phyloP scores from a whole-genome alignment of 1,140 invertebrate species.

The Drosophila sturtevanti region DNA sequence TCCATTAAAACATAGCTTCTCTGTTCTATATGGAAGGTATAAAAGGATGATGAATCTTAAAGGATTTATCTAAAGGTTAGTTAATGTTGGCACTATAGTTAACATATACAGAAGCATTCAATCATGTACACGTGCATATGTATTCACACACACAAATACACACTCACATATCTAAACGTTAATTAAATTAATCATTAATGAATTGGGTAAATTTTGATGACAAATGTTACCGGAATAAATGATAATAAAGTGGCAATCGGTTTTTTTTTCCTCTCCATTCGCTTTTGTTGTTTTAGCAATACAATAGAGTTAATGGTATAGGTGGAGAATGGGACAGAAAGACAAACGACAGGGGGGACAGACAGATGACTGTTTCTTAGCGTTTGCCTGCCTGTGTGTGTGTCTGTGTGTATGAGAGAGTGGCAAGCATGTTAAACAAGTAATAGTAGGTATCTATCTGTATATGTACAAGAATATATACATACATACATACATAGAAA shows the following conservation, averaged over 20 bases:
- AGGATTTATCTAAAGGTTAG: neutral
- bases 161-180: neutral
- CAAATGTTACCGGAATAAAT: conserved; percentile 34
- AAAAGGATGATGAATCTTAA: too few species aligned
- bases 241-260: conserved; percentile 48
- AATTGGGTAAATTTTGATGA: conserved; percentile 45
- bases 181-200: conserved; percentile 19
- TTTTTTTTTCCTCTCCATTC: conserved; percentile 19
- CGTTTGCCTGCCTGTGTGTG: neutral
- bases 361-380: conserved; percentile 3
- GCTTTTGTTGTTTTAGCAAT: conserved; percentile 25
- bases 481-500: conserved; percentile 8
- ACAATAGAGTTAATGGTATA: conserved; percentile 46
- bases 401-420: neutral
- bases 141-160: neutral
- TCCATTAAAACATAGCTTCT: too few species aligned
- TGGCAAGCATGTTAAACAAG: conserved; percentile 25
- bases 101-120: neutral
- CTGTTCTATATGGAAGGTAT: too few species aligned
- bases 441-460: neutral
- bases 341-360: conserved; percentile 1
- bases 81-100: neutral
- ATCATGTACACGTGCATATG: neutral
- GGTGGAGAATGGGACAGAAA: conserved; percentile 10
- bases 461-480: neutral